Conservation (phyloP, 2,113 vertebrate species). For the Dicrurus megarhynchus region DNA sequence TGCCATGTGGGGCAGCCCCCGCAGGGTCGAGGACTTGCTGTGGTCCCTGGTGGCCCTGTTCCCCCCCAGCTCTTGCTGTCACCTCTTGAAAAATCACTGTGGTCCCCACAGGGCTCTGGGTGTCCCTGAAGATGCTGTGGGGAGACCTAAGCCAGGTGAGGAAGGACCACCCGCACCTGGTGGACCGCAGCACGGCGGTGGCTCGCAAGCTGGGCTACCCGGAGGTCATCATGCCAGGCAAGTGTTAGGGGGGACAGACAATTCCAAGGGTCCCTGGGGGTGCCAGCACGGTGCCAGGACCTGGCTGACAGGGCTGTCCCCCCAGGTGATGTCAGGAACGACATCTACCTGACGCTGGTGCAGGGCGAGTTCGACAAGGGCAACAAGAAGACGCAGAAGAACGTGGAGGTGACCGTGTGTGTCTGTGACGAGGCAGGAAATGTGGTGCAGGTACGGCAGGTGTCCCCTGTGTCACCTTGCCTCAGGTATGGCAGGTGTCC, state of each 20-base stretch:
- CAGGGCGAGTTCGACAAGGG: slow-evolving; percentile 66
- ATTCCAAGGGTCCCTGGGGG: not conserved
- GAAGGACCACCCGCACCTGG: slow-evolving; percentile 80
- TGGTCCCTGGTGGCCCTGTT: not conserved
- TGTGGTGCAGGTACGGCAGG: slow-evolving; percentile 16
- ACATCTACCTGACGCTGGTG: slow-evolving; percentile 66
- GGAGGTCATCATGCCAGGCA: slow-evolving; percentile 87
- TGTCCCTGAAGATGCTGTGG: slow-evolving; percentile 84
- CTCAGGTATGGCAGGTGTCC: not conserved
- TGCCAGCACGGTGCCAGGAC: accelerated
- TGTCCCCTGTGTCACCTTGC: accelerated
- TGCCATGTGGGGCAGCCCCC: not conserved
- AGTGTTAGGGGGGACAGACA: not conserved
- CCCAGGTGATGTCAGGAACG: slow-evolving; percentile 60
- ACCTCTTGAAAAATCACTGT: not conserved
- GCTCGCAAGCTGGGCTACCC: slow-evolving; percentile 87
- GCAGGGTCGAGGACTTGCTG: not conserved
- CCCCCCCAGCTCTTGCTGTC: not conserved
- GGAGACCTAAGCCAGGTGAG: slow-evolving; percentile 81
- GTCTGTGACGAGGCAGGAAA: slow-evolving; percentile 42
- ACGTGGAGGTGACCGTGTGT: slow-evolving; percentile 60
- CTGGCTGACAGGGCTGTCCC: not conserved
- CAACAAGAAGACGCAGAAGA: slow-evolving; percentile 66
- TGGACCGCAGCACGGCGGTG: slow-evolving; percentile 78
- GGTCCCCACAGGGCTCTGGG: slow-evolving; percentile 71